phyloP scores from a whole-genome alignment of 2,888 invertebrate species.

The Pycnomerus fuliginosus region DNA sequence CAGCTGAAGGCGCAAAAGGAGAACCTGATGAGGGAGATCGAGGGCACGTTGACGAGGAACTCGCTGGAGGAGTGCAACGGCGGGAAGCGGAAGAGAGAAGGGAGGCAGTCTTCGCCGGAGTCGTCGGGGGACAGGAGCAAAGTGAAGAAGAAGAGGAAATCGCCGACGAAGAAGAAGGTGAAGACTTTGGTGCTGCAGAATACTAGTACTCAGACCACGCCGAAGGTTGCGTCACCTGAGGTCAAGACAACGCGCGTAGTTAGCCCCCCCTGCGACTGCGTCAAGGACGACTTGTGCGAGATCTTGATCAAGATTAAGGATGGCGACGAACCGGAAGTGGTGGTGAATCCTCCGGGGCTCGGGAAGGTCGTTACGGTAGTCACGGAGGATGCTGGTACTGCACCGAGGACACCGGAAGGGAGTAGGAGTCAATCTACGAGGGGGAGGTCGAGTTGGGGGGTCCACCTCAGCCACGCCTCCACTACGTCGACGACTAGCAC shows the following conservation, averaged over 20 bases:
- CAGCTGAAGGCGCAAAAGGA: constrained; percentile 48
- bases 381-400: constrained; percentile 1
- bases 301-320: constrained; percentile 48
- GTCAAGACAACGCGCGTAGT: constrained; percentile 7
- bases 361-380: constrained; percentile 9
- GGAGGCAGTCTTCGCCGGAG: constrained; percentile 3
- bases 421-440: too few relatives aligned
- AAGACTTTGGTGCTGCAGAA: constrained; percentile 42
- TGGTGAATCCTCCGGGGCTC: constrained; percentile 29
- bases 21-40: constrained; percentile 47
- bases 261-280: constrained; percentile 32
- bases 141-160: constrained; percentile 1
- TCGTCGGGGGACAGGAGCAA: background rate
- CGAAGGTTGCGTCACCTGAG: constrained; percentile 23
- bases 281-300: constrained; percentile 42
- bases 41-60: constrained; percentile 19
- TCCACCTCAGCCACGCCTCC: constrained; percentile 44
- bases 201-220: constrained; percentile 49
- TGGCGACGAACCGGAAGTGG: constrained; percentile 38
- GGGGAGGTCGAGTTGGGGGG: too few relatives aligned
- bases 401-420: too few relatives aligned
- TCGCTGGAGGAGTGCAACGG: background rate
- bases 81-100: constrained; percentile 20
- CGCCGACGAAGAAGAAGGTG: constrained; percentile 28
- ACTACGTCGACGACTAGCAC: constrained; percentile 43